Conservation (phyloP, 2,797 vertebrate species). For the Rhabdomys pumilio region DNA sequence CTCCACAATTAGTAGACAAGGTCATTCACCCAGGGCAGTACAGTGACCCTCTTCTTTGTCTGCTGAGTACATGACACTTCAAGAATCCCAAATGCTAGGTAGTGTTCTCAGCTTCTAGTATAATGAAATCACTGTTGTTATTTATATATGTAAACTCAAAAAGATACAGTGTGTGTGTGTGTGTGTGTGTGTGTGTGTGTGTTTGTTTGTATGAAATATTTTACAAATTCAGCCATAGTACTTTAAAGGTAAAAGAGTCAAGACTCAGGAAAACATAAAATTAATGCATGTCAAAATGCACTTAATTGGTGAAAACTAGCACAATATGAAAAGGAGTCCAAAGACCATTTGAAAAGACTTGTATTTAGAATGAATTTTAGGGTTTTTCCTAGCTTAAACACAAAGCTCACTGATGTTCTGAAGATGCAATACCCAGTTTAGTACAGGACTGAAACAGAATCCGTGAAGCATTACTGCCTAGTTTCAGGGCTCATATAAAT, state of each 20-base stretch:
- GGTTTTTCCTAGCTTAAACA: neutral
- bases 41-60: neutral
- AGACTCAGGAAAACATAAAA: slow-evolving; percentile 55
- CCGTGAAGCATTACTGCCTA: neutral
- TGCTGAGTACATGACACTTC: neutral
- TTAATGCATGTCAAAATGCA: neutral
- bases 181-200: too few relatives aligned
- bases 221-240: neutral
- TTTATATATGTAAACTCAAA: neutral
- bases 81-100: neutral
- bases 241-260: slow-evolving; percentile 39
- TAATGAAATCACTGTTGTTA: neutral
- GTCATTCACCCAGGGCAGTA: neutral
- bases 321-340: neutral
- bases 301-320: neutral
- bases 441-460: neutral
- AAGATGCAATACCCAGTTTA: neutral
- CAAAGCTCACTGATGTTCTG: neutral
- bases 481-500: neutral
- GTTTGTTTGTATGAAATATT: neutral
- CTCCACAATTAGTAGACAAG: neutral
- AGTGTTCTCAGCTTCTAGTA: neutral
- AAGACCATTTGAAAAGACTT: neutral
- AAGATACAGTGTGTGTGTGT: neutral
- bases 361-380: neutral